Conservation (phyloP, 2,888 invertebrate genomes). For the Parnassius apollo region DNA sequence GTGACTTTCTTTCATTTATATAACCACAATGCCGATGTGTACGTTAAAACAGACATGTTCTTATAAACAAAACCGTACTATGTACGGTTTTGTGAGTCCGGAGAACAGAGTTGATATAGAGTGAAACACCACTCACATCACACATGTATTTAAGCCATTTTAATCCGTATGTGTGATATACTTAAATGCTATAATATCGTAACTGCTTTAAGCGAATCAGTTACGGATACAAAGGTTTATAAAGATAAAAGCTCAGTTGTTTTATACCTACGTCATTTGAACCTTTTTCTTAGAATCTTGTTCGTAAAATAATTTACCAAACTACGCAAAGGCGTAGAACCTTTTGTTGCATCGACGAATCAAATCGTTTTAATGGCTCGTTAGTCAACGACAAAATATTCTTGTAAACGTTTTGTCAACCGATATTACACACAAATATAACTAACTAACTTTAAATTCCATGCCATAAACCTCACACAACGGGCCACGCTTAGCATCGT, state of each 20-base stretch:
- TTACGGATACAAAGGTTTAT: slow-evolving; percentile 8
- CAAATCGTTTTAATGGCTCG: too few relatives aligned
- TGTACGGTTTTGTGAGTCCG: slow-evolving; percentile 32
- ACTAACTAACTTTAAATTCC: slow-evolving; percentile 4
- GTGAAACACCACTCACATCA: slow-evolving; percentile 15
- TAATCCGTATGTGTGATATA: slow-evolving; percentile 3
- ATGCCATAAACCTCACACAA: slow-evolving; percentile 15
- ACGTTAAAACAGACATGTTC: slow-evolving; percentile 46
- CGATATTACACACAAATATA: neutral
- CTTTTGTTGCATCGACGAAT: too few relatives aligned
- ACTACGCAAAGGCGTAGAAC: neutral
- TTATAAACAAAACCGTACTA: slow-evolving; percentile 49
- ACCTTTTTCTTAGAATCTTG: neutral
- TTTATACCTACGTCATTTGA: neutral
- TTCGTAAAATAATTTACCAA: slow-evolving; percentile 10
- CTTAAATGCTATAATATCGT: neutral
- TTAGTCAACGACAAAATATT: too few relatives aligned
- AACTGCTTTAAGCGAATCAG: neutral
- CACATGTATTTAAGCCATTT: slow-evolving; percentile 2
- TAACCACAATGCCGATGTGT: slow-evolving; percentile 41
- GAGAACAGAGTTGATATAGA: slow-evolving; percentile 26
- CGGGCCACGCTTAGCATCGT: slow-evolving; percentile 9
- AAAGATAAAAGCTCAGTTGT: neutral
- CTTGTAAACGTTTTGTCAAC: too few relatives aligned
- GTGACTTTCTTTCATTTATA: slow-evolving; percentile 55